phyloP scores from a whole-genome alignment of 2,888 invertebrate species.

The Acleris literana region DNA sequence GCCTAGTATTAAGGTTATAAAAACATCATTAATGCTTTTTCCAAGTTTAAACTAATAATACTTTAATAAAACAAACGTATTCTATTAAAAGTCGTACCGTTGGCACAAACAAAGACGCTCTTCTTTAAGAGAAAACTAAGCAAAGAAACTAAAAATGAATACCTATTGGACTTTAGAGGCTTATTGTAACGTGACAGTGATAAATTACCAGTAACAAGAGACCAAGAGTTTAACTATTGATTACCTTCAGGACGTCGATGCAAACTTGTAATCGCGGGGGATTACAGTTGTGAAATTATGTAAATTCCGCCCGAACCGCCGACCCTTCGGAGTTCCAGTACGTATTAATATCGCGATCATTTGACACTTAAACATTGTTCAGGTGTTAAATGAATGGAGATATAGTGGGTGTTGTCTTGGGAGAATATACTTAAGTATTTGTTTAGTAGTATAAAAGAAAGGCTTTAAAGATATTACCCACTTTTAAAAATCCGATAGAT shows the following conservation, averaged over 20 bases:
- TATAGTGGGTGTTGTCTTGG: not conserved
- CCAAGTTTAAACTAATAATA: no score
- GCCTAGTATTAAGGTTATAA: no score
- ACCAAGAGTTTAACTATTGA: conserved; percentile 34
- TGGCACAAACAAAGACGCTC: no score
- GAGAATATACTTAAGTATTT: no score
- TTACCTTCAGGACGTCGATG: conserved; percentile 26
- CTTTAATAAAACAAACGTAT: no score
- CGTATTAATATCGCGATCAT: conserved; percentile 29
- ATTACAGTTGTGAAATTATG: conserved; percentile 58
- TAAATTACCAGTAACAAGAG: conserved; percentile 25
- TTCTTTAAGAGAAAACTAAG: not conserved
- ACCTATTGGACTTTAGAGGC: conserved; percentile 13
- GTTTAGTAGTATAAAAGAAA: no score
- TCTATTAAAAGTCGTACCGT: no score
- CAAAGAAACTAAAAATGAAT: not conserved
- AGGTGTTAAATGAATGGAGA: conserved; percentile 25
- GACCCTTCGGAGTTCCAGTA: conserved; percentile 34
- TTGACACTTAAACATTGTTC: conserved; percentile 31
- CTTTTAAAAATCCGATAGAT: no score
- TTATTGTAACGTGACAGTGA: conserved; percentile 28
- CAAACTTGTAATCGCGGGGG: conserved; percentile 49
- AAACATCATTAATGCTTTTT: no score
- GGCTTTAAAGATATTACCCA: no score
- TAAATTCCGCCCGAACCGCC: conserved; percentile 44